These are phyloP conservation scores for Coecobrya sp. DNA, from an alignment of 2,888 invertebrate species.

Conservation along the genomic window DNA sequence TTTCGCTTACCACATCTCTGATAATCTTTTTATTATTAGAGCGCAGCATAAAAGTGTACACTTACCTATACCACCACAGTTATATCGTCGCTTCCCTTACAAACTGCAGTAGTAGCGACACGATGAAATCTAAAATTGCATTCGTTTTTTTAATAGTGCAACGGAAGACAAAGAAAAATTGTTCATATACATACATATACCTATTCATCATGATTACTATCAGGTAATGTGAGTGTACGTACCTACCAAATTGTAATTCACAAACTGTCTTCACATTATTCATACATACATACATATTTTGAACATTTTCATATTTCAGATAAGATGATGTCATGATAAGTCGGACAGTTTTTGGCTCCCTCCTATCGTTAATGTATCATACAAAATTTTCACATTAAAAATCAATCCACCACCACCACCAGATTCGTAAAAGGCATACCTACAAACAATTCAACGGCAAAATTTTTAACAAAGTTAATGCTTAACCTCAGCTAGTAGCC, in stretches of 20 bases:
- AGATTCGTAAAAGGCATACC: neutral
- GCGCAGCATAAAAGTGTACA: conserved; percentile 40
- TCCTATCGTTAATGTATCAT: conserved; percentile 15
- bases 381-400: conserved; percentile 8
- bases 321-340: conserved; percentile 53
- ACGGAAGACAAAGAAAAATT: conserved; percentile 12
- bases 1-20: neutral
- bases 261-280: conserved; percentile 46
- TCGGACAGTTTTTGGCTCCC: neutral
- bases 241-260: neutral
- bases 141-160: conserved; percentile 7
- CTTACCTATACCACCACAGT: neutral
- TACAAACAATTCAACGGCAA: neutral
- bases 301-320: conserved; percentile 20
- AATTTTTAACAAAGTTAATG: neutral
- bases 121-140: conserved; percentile 9
- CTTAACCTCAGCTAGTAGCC: neutral
- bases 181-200: no score
- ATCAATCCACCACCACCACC: neutral
- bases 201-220: conserved; percentile 3
- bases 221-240: neutral
- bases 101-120: neutral
- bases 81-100: conserved; percentile 7
- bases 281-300: neutral
- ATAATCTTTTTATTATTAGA: conserved; percentile 35